A percentile compares a stretch with the other conserved stretches of the same genome.
phyloP scores from a whole-genome alignment of 2,797 vertebrate genomes.

The Melanotaenia maccullochi region DNA sequence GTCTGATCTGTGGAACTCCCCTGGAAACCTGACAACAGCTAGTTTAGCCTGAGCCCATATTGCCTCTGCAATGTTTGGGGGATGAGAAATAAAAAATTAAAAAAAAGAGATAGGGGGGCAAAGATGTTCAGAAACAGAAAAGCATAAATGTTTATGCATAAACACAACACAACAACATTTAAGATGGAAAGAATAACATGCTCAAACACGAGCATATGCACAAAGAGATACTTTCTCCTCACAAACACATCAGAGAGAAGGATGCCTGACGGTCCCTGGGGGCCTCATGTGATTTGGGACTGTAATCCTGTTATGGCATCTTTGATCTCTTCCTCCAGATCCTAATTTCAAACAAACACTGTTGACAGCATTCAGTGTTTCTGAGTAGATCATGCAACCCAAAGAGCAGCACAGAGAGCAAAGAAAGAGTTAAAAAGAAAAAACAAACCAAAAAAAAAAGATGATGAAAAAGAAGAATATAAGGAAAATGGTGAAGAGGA shows the following conservation, averaged over 20 bases:
- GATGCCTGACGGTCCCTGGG: constrained; percentile 68
- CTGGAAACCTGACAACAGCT: constrained; percentile 24
- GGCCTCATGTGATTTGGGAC: constrained; percentile 71
- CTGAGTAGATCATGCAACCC: constrained; percentile 64
- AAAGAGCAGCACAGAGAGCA: constrained; percentile 25
- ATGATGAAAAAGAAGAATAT: constrained; percentile 21
- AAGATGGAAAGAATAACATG: constrained; percentile 54
- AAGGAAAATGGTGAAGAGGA: constrained; percentile 8
- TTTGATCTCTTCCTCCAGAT: constrained; percentile 81
- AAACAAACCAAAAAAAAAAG: constrained; percentile 2
- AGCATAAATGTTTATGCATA: constrained; percentile 18
- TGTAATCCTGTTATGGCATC: constrained; percentile 83
- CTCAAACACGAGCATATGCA: constrained; percentile 58
- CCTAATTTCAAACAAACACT: constrained; percentile 81
- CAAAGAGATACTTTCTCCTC: constrained; percentile 65
- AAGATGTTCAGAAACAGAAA: constrained; percentile 3
- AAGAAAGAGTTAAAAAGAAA: neutral
- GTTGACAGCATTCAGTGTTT: constrained; percentile 74
- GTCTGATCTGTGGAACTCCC: constrained; percentile 22
- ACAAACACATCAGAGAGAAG: constrained; percentile 70
- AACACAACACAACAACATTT: constrained; percentile 13
- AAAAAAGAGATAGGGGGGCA: neutral
- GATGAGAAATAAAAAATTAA: constrained; percentile 6
- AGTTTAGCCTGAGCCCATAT: constrained; percentile 41
- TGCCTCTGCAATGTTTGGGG: constrained; percentile 5